Evolutionary conservation across 2,113 vertebrate genomes (phyloP).

Genomic region (Vidua macroura): DNA sequence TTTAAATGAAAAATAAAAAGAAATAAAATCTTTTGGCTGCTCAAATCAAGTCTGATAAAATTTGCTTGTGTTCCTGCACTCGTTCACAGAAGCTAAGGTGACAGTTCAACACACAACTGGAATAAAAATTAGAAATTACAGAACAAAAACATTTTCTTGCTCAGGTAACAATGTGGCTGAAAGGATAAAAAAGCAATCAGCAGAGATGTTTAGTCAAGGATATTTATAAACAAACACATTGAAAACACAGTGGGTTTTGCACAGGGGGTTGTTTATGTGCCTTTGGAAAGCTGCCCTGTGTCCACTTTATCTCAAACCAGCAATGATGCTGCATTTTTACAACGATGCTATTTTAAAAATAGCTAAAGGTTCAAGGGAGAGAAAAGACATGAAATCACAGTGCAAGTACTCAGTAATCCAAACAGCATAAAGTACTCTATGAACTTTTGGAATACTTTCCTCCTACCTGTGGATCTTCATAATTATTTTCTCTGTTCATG

Average conservation of each 20-base stretch:
- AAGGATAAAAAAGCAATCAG: not conserved
- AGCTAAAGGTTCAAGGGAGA: not conserved
- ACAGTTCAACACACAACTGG: not conserved
- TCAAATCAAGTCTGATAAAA: not conserved
- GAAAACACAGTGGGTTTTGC: not conserved
- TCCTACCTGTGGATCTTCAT: conserved; percentile 82
- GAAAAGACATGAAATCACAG: not conserved
- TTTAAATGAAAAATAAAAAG: not conserved
- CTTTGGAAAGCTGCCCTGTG: not conserved
- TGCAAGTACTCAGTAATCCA: not conserved
- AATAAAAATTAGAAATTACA: not conserved
- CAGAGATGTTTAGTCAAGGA: not conserved
- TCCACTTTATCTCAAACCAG: not conserved
- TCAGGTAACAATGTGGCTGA: not conserved
- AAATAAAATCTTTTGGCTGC: not conserved
- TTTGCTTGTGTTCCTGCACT: not conserved
- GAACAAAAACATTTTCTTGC: not conserved
- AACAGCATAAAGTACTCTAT: not conserved
- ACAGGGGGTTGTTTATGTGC: not conserved
- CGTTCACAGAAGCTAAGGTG: not conserved
- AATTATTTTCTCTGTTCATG: conserved; percentile 80
- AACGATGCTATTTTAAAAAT: not conserved
- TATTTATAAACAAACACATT: not conserved
- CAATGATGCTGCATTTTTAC: not conserved
- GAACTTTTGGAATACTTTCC: not conserved